A percentile compares a stretch with the other conserved stretches of the same genome.
Evolutionary conservation across 2,797 vertebrate genomes (phyloP).

Genomic region (Halcyon smyrnensis): DNA sequence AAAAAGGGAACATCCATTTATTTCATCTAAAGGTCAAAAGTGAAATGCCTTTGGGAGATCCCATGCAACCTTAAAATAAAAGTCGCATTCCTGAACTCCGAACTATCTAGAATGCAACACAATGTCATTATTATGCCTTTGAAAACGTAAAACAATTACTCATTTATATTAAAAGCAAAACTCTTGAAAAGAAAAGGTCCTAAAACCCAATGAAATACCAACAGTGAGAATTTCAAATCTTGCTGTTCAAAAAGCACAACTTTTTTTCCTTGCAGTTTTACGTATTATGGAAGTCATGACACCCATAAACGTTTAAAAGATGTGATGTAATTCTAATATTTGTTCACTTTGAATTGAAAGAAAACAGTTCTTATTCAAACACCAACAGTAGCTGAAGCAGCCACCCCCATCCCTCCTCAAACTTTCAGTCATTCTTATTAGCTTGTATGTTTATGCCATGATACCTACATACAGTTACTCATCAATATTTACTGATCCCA

Average conservation of each 20-base stretch:
- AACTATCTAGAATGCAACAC: slow-evolving; percentile 75
- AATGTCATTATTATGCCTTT: slow-evolving; percentile 79
- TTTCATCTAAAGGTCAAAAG: slow-evolving; percentile 79
- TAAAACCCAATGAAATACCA: slow-evolving; percentile 50
- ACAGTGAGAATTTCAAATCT: slow-evolving; percentile 35
- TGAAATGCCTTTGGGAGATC: slow-evolving; percentile 76
- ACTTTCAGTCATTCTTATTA: neutral
- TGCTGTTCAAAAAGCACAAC: slow-evolving; percentile 7
- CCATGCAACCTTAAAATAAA: slow-evolving; percentile 81
- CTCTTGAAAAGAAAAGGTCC: slow-evolving; percentile 39
- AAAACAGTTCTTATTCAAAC: neutral
- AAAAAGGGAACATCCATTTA: slow-evolving; percentile 50
- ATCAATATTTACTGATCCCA: neutral
- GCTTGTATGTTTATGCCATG: neutral
- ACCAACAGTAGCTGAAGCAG: neutral
- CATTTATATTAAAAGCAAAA: slow-evolving; percentile 70
- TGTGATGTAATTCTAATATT: slow-evolving; percentile 8
- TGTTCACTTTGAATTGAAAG: slow-evolving; percentile 15
- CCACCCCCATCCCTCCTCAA: neutral
- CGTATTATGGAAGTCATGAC: neutral
- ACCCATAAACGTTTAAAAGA: neutral
- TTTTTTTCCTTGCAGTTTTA: slow-evolving; percentile 17
- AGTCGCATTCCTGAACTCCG: slow-evolving; percentile 75
- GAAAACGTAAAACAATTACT: slow-evolving; percentile 74
- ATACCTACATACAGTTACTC: neutral